Evolutionary conservation across 2,888 invertebrate genomes (phyloP).

Genomic region (Orchesellides sinensis): DNA sequence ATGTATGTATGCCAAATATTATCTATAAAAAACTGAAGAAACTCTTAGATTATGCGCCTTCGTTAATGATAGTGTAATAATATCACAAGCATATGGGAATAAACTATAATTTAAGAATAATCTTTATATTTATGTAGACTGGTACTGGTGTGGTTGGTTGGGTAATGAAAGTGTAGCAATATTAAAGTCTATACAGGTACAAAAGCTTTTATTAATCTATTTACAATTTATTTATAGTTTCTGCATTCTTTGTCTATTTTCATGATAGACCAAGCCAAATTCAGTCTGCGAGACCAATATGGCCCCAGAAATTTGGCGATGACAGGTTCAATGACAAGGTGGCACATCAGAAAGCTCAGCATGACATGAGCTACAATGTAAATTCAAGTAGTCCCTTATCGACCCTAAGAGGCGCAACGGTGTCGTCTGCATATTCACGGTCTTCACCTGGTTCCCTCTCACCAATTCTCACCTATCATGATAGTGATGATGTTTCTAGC

Average conservation of each 20-base stretch:
- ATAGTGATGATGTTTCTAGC: constrained; percentile 1
- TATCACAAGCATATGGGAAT: no score
- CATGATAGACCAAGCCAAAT: neutral
- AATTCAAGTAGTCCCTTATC: constrained; percentile 8
- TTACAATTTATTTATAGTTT: no score
- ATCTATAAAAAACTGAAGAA: no score
- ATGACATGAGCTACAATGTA: neutral
- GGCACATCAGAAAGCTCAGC: neutral
- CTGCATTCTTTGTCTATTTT: neutral
- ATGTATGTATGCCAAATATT: no score
- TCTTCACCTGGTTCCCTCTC: constrained; percentile 27
- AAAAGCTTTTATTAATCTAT: no score
- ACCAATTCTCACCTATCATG: neutral
- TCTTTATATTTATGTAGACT: no score
- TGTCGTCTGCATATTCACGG: constrained; percentile 13
- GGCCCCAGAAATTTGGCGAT: constrained; percentile 1
- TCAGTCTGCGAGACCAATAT: neutral
- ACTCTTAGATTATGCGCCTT: no score
- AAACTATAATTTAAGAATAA: no score
- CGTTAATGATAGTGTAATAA: no score
- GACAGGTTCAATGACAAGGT: constrained; percentile 19
- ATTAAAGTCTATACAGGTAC: no score
- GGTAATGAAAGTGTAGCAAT: no score
- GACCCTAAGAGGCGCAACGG: constrained; percentile 10
- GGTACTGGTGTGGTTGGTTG: no score